phyloP scores from a whole-genome alignment of 1,140 invertebrate genomes.

The Aphelenchoides avenae region DNA sequence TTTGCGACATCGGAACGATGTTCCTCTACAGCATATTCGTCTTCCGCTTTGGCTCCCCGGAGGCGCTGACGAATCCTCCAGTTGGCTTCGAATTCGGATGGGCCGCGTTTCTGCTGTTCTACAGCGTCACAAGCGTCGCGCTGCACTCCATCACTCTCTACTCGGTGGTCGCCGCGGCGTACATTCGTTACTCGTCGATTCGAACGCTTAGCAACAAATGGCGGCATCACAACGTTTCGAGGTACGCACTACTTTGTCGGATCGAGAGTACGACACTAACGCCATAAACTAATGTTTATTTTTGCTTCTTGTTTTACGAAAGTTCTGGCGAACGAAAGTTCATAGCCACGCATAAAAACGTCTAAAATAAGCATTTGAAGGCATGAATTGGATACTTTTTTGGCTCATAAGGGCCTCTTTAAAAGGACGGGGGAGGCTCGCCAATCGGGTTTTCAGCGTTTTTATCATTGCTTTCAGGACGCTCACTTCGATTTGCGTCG shows the following conservation, averaged over 20 bases:
- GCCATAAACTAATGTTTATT: no score
- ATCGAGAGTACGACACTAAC: no score
- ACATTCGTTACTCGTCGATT: constrained; percentile 49
- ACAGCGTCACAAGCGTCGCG: constrained; percentile 47
- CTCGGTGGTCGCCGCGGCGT: constrained; percentile 39
- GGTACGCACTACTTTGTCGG: no score
- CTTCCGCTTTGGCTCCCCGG: constrained; percentile 43
- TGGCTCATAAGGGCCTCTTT: no score
- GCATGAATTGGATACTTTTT: no score
- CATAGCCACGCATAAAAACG: no score
- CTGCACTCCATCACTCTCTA: constrained; percentile 51
- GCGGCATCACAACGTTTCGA: constrained; percentile 39
- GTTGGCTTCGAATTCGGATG: constrained; percentile 41
- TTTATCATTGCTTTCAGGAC: no score
- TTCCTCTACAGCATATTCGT: constrained; percentile 41
- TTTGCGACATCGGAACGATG: constrained; percentile 50
- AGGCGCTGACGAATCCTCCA: constrained; percentile 40
- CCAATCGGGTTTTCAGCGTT: no score
- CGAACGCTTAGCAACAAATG: constrained; percentile 43
- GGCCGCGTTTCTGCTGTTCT: constrained; percentile 40
- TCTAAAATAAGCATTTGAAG: no score
- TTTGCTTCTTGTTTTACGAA: no score
- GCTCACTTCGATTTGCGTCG: constrained; percentile 29
- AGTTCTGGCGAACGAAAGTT: no score
- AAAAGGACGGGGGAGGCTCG: no score